Evolutionary conservation across 2,797 vertebrate species (phyloP).

Genomic region (Falco novaeseelandiae): DNA sequence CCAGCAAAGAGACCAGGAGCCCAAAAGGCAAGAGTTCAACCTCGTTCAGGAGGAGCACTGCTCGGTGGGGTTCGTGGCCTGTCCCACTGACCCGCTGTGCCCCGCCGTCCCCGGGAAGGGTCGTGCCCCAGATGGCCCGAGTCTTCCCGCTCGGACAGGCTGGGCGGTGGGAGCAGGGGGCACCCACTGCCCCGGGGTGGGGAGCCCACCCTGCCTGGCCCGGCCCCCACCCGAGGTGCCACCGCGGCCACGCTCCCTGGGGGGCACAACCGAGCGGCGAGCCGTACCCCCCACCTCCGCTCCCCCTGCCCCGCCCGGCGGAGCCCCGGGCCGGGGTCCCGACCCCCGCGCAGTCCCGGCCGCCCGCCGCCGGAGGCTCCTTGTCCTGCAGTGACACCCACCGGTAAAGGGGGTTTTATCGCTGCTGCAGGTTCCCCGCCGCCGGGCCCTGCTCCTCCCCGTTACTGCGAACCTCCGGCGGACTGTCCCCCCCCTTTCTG

Average conservation of each 20-base stretch:
- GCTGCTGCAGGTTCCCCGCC: not conserved
- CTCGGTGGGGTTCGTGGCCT: not conserved
- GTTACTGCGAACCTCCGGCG: not conserved
- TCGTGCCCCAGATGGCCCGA: fast-evolving
- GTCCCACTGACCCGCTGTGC: not conserved
- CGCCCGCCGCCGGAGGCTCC: not conserved
- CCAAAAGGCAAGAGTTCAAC: not conserved
- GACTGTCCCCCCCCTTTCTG: not conserved
- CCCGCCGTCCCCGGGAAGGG: not conserved
- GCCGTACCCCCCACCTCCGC: no score
- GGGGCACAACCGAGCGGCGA: no score
- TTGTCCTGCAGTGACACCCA: constrained; percentile 79
- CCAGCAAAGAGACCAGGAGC: not conserved
- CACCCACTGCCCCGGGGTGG: not conserved
- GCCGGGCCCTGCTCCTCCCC: not conserved
- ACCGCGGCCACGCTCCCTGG: no score
- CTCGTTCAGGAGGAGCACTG: fast-evolving
- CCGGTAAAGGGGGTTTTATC: constrained; percentile 33
- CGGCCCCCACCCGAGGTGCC: not conserved
- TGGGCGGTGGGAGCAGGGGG: fast-evolving
- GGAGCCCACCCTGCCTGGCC: not conserved
- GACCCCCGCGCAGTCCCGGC: not conserved
- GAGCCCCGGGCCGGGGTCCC: not conserved
- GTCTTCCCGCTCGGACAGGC: not conserved
- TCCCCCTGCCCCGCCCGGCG: not conserved